Percentiles rank a stretch among this genome's conserved stretches.
Conservation (phyloP, 2,797 vertebrate species). For the Callimico goeldii region DNA sequence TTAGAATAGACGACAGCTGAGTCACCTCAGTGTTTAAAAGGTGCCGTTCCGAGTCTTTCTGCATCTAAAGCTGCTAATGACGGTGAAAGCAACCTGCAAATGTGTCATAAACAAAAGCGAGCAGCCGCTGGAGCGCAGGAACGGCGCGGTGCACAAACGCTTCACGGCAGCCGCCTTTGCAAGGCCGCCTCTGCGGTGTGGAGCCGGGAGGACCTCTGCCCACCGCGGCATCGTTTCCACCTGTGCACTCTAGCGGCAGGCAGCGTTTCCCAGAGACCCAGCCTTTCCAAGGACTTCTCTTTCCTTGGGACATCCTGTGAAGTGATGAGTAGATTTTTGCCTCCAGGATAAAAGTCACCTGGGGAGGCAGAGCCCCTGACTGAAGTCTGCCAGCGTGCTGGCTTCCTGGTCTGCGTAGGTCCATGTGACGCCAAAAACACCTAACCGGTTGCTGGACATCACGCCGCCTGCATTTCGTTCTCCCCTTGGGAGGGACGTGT, state of each 20-base stretch:
- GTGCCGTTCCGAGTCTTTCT: accelerated
- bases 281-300: no score
- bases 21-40: accelerated
- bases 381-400: accelerated
- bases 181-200: accelerated
- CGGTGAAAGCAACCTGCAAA: no score
- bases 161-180: accelerated
- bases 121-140: accelerated
- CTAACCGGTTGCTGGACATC: neutral
- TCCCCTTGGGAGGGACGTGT: neutral
- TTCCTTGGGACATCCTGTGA: accelerated
- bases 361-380: accelerated
- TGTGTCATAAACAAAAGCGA: no score
- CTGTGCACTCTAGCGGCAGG: accelerated
- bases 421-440: neutral
- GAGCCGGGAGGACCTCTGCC: accelerated
- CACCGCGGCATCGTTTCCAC: accelerated
- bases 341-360: neutral
- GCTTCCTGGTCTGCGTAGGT: neutral
- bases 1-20: accelerated
- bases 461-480: neutral
- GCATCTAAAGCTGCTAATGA: accelerated
- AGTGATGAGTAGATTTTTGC: neutral
- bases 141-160: accelerated
- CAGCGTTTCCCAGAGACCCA: accelerated